Base-by-base conservation (phyloP, 2,797 vertebrate genomes). In the Microctenopoma stevenorrisi region DNA sequence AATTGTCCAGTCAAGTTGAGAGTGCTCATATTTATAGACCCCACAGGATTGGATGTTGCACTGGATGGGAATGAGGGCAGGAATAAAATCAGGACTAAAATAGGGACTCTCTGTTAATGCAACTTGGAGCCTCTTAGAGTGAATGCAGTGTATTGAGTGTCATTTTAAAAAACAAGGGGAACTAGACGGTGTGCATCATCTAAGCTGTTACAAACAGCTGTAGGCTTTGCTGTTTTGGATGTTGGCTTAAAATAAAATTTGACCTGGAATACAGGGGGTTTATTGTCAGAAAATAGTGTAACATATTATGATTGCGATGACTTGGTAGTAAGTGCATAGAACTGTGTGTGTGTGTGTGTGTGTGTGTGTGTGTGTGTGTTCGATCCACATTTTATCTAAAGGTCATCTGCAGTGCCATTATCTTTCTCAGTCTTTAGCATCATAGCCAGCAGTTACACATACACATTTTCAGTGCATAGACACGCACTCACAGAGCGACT, bases 1-100 rank as follows among this genome's bases (percentile, higher is more conserved):
- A 91, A 88, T 91, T 89, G 85, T 84, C 81, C 86, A 85, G 82
- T 90, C 80, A 81, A 88, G 83, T 86, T 69, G 81, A 91, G 84
- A 86, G 84, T 80, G 78, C 84, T 88, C 83, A 67, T 82, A 87
- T 92, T 86, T 84, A 87, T 79, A 86, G 85, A 86, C 71, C 84
- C 75, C 79, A 73, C 67, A 74, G 82, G 84, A 84, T 56, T 60
- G 53, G 66, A 78, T 74, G 68, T 72, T 85, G 46, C 62, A 42
- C 73, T 74, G 68, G 76, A 86, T 78, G 71, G 68, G 80, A 86
- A 85, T 81, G 78, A 83, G 78, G 78, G 73, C 79, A 75, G 62
- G 72, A 85, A 80, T 77, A 70, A 81, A 83, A 84, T 78, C 52
- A 62, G 56, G 66, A 74, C 79, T 79, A 76, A 87, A 89, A 86